A percentile compares a stretch with the other conserved stretches of the same genome.
Evolutionary conservation across 2,888 invertebrate genomes (phyloP).

Genomic region (Sinotaia quadrata): DNA sequence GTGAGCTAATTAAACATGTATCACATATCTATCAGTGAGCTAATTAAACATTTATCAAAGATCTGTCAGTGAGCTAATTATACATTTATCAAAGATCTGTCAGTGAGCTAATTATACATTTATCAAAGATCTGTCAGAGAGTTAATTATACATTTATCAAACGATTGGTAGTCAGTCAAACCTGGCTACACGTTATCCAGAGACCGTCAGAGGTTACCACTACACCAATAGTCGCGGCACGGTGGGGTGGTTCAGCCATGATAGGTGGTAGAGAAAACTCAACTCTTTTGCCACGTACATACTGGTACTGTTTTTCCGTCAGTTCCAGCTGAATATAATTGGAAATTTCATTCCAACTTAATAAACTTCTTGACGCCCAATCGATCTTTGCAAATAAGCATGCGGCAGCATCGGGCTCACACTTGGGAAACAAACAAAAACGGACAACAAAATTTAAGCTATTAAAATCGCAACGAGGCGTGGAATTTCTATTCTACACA

Average conservation of each 20-base stretch:
- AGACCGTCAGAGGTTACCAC: slow-evolving; percentile 66
- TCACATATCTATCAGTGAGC: background rate
- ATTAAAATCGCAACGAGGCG: no score
- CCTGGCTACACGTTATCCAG: slow-evolving; percentile 70
- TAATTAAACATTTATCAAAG: background rate
- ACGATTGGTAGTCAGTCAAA: no score
- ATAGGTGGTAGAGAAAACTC: slow-evolving; percentile 68
- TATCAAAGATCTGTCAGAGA: no score
- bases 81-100: no score
- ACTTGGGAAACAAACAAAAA: no score
- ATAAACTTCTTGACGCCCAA: slow-evolving; percentile 69
- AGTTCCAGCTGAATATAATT: slow-evolving; percentile 72
- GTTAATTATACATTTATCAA: no score
- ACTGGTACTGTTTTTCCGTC: slow-evolving; percentile 70
- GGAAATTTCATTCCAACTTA: slow-evolving; percentile 73
- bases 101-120: no score
- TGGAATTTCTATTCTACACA: no score
- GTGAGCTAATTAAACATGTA: background rate
- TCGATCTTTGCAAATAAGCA: slow-evolving; percentile 72
- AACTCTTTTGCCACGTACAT: slow-evolving; percentile 64
- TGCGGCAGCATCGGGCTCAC: slow-evolving; percentile 61
- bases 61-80: no score
- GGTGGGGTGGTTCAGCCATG: slow-evolving; percentile 66
- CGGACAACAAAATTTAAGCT: no score
- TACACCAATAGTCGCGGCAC: slow-evolving; percentile 67